Conservation (phyloP, 92 coral and sea anemone genomes). For the Porites evermanni region DNA sequence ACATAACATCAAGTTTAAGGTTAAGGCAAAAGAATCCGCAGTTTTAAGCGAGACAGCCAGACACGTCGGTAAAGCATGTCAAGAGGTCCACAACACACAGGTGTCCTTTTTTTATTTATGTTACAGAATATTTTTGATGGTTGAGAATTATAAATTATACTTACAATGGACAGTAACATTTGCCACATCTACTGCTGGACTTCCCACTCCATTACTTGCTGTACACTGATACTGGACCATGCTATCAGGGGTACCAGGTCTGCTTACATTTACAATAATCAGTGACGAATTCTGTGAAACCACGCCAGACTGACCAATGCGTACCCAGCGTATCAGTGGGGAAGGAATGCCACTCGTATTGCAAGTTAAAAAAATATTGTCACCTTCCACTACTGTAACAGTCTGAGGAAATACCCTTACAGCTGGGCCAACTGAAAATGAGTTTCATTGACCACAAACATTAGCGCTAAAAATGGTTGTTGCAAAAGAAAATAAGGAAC, state of each 20-base stretch:
- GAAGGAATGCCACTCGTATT: constrained; percentile 22
- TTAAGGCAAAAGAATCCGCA: no score
- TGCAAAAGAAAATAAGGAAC: no score
- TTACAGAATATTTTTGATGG: no score
- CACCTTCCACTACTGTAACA: constrained; percentile 13
- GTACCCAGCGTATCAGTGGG: constrained; percentile 6
- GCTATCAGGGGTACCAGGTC: constrained; percentile 33
- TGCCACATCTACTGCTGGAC: background rate
- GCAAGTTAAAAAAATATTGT: constrained; percentile 15
- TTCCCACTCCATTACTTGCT: constrained; percentile 43
- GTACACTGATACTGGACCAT: constrained; percentile 37
- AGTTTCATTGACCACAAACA: background rate
- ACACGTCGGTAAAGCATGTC: no score
- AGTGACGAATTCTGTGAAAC: background rate
- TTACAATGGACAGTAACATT: constrained; percentile 40
- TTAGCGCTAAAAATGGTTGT: background rate
- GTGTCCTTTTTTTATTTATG: no score
- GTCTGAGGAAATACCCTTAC: background rate
- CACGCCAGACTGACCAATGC: background rate
- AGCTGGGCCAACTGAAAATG: constrained; percentile 10
- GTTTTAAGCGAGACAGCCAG: no score
- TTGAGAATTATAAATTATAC: background rate
- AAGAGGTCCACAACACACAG: no score
- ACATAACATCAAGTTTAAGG: no score
- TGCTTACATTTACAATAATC: background rate